A percentile compares a stretch with the other conserved stretches of the same genome.
These are phyloP conservation scores for Phyllotreta cruciferae DNA, from an alignment of 2,888 invertebrate genomes.

Conservation along the genomic window DNA sequence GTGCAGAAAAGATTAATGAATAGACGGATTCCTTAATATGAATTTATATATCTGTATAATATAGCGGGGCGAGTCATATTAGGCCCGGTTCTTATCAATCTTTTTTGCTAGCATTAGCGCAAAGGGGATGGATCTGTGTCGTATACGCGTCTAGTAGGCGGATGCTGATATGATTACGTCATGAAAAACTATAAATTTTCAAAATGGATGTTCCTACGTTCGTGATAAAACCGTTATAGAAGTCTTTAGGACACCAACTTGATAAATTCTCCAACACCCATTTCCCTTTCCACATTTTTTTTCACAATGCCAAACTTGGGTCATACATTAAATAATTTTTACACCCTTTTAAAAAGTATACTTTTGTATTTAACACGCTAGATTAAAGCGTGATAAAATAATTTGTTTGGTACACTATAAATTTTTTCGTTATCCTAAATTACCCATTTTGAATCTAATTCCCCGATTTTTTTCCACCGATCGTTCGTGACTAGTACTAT, in stretches of 20 bases:
- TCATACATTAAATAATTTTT: neutral
- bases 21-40: constrained; percentile 32
- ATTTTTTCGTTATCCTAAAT: no score
- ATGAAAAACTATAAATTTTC: constrained; percentile 32
- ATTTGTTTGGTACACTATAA: no score
- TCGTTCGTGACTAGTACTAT: neutral
- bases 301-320: neutral
- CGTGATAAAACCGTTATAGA: constrained; percentile 28
- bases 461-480: constrained; percentile 1
- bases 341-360: no score
- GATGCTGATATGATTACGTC: constrained; percentile 34
- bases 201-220: constrained; percentile 26
- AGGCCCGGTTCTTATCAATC: constrained; percentile 31
- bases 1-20: constrained; percentile 36
- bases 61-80: constrained; percentile 33
- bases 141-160: constrained; percentile 24
- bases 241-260: constrained; percentile 16
- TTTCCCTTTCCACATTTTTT: neutral
- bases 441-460: no score
- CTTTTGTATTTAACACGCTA: no score
- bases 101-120: constrained; percentile 35
- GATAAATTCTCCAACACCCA: constrained; percentile 16
- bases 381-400: no score
- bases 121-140: constrained; percentile 27
- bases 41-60: constrained; percentile 35